Evolutionary conservation across 2,797 vertebrate genomes (phyloP).

Genomic region (Channa striata): DNA sequence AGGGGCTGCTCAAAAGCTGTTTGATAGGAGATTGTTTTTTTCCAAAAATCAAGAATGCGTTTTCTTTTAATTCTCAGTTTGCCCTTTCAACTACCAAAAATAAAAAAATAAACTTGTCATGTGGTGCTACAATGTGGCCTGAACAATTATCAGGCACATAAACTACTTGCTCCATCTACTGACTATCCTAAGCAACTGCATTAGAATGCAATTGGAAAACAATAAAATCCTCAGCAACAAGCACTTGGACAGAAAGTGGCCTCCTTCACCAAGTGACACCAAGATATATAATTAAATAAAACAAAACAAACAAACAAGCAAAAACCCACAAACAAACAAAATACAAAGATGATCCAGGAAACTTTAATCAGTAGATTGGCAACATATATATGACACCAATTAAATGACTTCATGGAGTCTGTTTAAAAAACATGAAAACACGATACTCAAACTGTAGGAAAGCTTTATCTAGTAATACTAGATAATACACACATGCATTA

Average conservation of each 20-base stretch:
- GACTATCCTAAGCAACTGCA: constrained; percentile 45
- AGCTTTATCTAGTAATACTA: constrained; percentile 25
- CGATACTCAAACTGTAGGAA: constrained; percentile 1
- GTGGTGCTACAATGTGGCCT: neutral
- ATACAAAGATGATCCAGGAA: neutral
- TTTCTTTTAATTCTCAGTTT: neutral
- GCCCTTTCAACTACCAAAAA: constrained; percentile 1
- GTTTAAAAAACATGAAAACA: constrained; percentile 24
- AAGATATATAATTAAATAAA: neutral
- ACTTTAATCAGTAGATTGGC: constrained; percentile 41
- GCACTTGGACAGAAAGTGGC: neutral
- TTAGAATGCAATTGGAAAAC: neutral
- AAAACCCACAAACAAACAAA: too few species aligned
- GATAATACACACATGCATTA: constrained; percentile 21
- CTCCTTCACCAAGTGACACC: neutral
- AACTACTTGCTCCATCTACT: constrained; percentile 54
- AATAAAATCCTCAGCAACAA: neutral
- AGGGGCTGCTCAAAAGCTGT: constrained; percentile 2
- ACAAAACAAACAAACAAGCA: too few species aligned
- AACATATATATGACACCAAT: constrained; percentile 31
- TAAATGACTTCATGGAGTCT: constrained; percentile 16
- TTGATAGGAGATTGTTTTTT: neutral
- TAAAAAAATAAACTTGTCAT: constrained; percentile 2
- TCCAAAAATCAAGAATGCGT: neutral
- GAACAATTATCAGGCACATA: neutral